Base-by-base conservation (phyloP, 2,888 invertebrate genomes). In the Andrena fulva region DNA sequence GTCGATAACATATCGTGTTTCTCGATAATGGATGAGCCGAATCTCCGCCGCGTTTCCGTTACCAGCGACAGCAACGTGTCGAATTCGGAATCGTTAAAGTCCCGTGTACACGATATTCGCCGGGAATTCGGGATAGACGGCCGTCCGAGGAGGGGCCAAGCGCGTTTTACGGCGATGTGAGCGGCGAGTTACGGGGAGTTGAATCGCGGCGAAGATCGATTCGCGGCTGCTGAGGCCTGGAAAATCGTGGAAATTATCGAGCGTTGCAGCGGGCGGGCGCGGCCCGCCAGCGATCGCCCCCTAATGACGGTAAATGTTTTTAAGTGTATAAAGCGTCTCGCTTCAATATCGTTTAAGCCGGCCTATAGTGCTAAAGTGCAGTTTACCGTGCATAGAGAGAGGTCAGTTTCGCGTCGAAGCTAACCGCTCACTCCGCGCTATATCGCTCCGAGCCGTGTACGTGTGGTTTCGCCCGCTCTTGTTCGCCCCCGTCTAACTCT, bases 401-500 rank as follows among this genome's bases (percentile, higher is more conserved):
- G 89, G 87, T 88, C 88, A 88, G 87, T 89, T 88, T 88, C 88
- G 85, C 87, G 89, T 87, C 87, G 87, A 68, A 89, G 81, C 87
- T 83, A 88, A 85, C 87, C 85, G 75, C 85, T 77, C 82, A 64
- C 85, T 75, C 82, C 54, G 74, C 60, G 29, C 69, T 80, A 68
- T 77, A 77, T 79, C 78, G 77, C 50, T 16, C 66, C 31, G 20
- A 42, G 67, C 62, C 60, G 60, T 24, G 24, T 27, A 20, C 78
- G 80, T 78, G 85, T 76, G 85, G 84, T 81, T 85, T 86, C 64
- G 56, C 50, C 50, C 70, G 76, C 80, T 81, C 80, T 84, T 81
- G 80, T 80, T 78, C 24, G 10, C 3, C 56, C 72, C 80, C 77
- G 74, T 64, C 78, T 85, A 78, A 80, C 70, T 76, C 31, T 8